Evolutionary conservation across 2,888 invertebrate genomes (phyloP), one percentile per base, ranked within the genome.

Genomic region (Pollenia griseotomentosa): DNA sequence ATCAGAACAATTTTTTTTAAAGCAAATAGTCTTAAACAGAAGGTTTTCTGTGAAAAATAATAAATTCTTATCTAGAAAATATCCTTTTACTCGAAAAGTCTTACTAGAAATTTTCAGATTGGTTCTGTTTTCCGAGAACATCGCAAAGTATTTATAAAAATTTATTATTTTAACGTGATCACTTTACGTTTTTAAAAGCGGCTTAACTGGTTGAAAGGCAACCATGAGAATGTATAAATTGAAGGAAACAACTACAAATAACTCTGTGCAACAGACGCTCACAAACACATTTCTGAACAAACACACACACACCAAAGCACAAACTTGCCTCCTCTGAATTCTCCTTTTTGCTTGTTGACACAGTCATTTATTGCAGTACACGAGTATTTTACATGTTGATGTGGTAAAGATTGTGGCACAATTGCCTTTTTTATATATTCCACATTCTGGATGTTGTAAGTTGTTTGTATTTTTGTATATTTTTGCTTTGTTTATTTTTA

Each of bases 151-250:
- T 73, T 46, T 57, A 51, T 73, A 57, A 68, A 82, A 82, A 65
- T 70, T 70, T 75, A 74, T 63, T 77, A 79, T 61, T 83, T 66
- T 83, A 83, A 80, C 79, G 71, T 84, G 86, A 87, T 87, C 86
- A 84, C 80, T 87, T 84, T 78, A 87, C 63, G 77, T 87, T 83
- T 83, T 87, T 84, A 81, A 87, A 87, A 87, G 80, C 86, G 86
- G 83, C 86, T 87, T 87, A 84, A 87, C 65, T 73, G 23, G 57
- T 77, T 51, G 51, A 44, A 70, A 63, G 59, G 61, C n/a, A 46
- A 40, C 11, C 46, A 53, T 53, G 66, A 33, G 48, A 53, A 68
- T 7, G 12, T 66, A 59, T 59, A 59, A 53, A 82, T 51, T 65
- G 40, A 65, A 84, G 33, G 66, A 73, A 79, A 10, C 33, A 33